Base-by-base conservation (phyloP, 2,888 invertebrate species). In the Tinea trinotella region DNA sequence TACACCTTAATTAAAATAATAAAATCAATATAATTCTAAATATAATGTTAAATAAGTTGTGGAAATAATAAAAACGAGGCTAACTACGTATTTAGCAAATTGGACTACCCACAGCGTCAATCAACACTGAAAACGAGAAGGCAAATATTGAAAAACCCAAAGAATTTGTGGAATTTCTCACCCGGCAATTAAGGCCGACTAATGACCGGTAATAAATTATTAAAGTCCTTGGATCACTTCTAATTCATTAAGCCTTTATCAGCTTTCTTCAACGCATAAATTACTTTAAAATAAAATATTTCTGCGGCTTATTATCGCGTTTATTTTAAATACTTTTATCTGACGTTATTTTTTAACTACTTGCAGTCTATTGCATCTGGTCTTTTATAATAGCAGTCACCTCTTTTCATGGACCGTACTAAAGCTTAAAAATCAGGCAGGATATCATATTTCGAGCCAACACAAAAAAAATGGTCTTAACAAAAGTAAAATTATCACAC, bases 101-200 rank as follows among this genome's bases (percentile, higher is more conserved):
- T 20, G 2, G 40, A 6, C 19, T 3, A n/a, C n/a, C 40, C 2
- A 15, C 3, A 13, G 40, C 40, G 12, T 7, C 46, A 10, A 40
- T 19, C 46, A 46, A 17, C 40, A 4, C 19, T 46, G 46, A 6
- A 40, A 46, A 15, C 35, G 46, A 46, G 19, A 52, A 10, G 19
- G 40, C 19, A 15, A 35, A 52, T 34, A 30, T 52, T 52, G 18
- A 40, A 46, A 54, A 54, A 13, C 13, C 30, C 18, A 18, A 30
- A 30, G 12, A 54, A 46, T 54, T 46, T 30, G 15, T n/a, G 20
- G 13, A 68, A 70, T 69, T 65, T 65, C 67, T 60, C 61, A 63
- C 64, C 62, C 65, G 61, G 71, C 71, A 71, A 76, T 78, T 78
- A 78, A 66, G 59, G 61, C 58, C 61, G 64, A 62, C 66, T 76